Percentiles rank a stretch among this genome's conserved stretches.
phyloP scores from a whole-genome alignment of 2,113 vertebrate genomes.

The Ceratotherium simum region DNA sequence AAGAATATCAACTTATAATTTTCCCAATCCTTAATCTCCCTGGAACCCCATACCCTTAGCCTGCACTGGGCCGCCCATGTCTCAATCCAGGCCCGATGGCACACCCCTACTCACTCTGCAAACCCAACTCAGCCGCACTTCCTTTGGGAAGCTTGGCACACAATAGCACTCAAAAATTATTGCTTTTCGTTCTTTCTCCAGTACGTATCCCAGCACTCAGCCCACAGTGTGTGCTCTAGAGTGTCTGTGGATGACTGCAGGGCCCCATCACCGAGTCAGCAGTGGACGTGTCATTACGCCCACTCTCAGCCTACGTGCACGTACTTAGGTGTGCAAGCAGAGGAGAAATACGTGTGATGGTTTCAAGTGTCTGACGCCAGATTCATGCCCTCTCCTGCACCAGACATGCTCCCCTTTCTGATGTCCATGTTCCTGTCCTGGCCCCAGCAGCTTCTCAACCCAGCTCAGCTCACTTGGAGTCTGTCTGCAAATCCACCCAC shows the following conservation, averaged over 20 bases:
- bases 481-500: not conserved
- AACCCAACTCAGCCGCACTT: not conserved
- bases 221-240: not conserved
- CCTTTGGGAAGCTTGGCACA: not conserved
- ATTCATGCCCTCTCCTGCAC: too few relatives aligned
- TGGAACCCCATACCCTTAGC: not conserved
- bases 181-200: too few relatives aligned
- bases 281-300: accelerated
- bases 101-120: not conserved
- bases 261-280: not conserved
- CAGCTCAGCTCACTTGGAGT: not conserved
- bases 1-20: not conserved
- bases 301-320: accelerated
- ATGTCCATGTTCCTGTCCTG: not conserved
- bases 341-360: accelerated
- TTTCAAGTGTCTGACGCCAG: not conserved
- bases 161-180: not conserved
- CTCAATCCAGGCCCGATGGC: not conserved
- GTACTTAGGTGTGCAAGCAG: accelerated
- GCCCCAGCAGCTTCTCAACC: not conserved
- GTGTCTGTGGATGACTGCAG: accelerated
- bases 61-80: too few relatives aligned
- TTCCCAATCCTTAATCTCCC: not conserved
- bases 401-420: not conserved
- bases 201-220: accelerated